Evolutionary conservation across 2,113 vertebrate species (phyloP).

Genomic region (Takifugu flavidus): DNA sequence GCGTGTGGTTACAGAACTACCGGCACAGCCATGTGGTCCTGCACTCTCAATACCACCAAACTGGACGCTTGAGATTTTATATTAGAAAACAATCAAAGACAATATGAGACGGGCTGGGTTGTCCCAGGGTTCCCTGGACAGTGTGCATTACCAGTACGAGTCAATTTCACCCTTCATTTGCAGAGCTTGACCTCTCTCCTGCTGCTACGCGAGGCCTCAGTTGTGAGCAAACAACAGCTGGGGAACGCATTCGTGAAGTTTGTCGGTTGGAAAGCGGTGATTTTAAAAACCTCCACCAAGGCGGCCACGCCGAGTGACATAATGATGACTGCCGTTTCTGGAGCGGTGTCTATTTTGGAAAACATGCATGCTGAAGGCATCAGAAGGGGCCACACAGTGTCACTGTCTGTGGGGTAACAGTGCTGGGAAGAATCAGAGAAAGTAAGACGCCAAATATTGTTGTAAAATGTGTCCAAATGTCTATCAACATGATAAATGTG

Average conservation of each 20-base stretch:
- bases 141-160: neutral
- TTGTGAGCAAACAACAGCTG: conserved; percentile 2
- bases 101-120: too few relatives aligned
- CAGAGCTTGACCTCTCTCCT: neutral
- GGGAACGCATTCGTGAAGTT: conserved; percentile 1
- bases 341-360: conserved; percentile 8
- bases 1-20: too few relatives aligned
- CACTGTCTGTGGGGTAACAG: neutral
- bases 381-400: neutral
- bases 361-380: neutral
- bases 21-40: too few relatives aligned
- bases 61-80: too few relatives aligned
- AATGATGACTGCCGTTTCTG: neutral
- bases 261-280: conserved; percentile 10
- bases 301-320: neutral
- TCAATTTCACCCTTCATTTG: neutral
- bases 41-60: too few relatives aligned
- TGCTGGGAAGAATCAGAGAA: neutral
- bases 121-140: neutral
- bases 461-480: neutral
- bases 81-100: too few relatives aligned
- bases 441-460: neutral
- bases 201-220: neutral
- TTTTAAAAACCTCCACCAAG: conserved; percentile 9
- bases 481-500: neutral